Conservation (phyloP, 2,113 vertebrate species). For the Mellivora capensis region DNA sequence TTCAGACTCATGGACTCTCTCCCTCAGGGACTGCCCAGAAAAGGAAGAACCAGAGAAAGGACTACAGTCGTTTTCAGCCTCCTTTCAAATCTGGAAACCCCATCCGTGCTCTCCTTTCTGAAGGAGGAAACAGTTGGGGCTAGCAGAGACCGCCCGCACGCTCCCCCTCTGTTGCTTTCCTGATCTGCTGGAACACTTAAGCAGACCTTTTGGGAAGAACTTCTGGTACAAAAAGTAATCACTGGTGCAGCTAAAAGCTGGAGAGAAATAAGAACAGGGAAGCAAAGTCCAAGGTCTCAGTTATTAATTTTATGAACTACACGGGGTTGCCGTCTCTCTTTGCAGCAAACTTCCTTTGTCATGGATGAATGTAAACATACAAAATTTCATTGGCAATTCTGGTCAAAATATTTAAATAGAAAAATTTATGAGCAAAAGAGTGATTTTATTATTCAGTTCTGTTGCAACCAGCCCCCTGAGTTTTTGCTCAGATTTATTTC, state of each 20-base stretch:
- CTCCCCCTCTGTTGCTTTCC: constrained; percentile 9
- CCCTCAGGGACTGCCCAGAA: constrained; percentile 71
- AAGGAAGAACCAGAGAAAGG: constrained; percentile 53
- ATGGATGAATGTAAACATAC: background rate
- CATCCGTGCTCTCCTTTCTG: constrained; percentile 76
- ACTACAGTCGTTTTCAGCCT: constrained; percentile 69
- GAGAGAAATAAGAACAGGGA: background rate
- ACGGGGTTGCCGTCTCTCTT: background rate
- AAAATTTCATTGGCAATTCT: background rate
- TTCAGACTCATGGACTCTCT: background rate
- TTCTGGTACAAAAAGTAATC: constrained; percentile 8
- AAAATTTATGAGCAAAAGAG: background rate
- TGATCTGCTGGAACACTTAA: constrained; percentile 72
- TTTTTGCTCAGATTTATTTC: background rate
- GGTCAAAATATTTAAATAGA: background rate
- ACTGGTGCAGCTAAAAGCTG: background rate
- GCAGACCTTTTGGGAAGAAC: background rate
- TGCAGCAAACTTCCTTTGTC: background rate
- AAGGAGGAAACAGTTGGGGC: constrained; percentile 81
- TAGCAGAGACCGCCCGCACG: constrained; percentile 75
- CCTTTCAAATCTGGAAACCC: constrained; percentile 79
- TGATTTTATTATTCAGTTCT: background rate
- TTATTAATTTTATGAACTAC: background rate
- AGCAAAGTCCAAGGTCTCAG: background rate
- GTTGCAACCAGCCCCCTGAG: background rate